A percentile compares a stretch with the other conserved stretches of the same genome.
These are phyloP conservation scores for Leptinotarsa haldemani DNA, from an alignment of 2,888 invertebrate species.

Conservation along the genomic window DNA sequence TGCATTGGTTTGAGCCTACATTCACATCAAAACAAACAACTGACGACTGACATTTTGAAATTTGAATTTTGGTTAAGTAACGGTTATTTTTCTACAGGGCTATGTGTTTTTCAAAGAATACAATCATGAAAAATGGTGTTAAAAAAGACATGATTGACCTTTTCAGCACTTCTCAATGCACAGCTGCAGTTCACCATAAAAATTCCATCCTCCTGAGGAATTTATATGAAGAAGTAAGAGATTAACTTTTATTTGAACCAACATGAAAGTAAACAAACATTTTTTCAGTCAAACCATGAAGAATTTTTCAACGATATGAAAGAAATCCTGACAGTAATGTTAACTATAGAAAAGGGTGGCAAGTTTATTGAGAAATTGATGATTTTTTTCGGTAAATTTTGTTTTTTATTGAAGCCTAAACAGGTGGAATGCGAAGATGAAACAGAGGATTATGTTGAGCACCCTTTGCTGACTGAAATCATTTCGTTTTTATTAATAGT, in stretches of 20 bases:
- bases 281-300: conserved; percentile 35
- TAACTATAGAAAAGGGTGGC: conserved; percentile 28
- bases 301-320: conserved; percentile 32
- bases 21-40: conserved; percentile 2
- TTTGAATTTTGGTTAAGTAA: neutral
- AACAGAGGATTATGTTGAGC: conserved; percentile 57
- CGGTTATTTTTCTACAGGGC: neutral
- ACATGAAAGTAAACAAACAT: conserved; percentile 14
- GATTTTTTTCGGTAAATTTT: conserved; percentile 43
- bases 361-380: conserved; percentile 30
- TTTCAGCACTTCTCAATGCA: conserved; percentile 70
- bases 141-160: conserved; percentile 68
- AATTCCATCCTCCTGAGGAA: conserved; percentile 73
- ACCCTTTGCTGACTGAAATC: conserved; percentile 70
- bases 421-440: conserved; percentile 60
- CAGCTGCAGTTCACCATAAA: conserved; percentile 74
- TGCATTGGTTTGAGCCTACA: neutral
- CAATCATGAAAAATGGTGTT: conserved; percentile 19
- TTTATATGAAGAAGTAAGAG: conserved; percentile 72
- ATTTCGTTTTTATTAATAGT: conserved; percentile 71
- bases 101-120: conserved; percentile 23
- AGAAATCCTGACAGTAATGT: conserved; percentile 27
- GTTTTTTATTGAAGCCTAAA: conserved; percentile 36
- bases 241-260: neutral
- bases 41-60: neutral